Evolutionary conservation across 2,888 invertebrate species (phyloP).

Genomic region (Spilosoma lubricipeda): DNA sequence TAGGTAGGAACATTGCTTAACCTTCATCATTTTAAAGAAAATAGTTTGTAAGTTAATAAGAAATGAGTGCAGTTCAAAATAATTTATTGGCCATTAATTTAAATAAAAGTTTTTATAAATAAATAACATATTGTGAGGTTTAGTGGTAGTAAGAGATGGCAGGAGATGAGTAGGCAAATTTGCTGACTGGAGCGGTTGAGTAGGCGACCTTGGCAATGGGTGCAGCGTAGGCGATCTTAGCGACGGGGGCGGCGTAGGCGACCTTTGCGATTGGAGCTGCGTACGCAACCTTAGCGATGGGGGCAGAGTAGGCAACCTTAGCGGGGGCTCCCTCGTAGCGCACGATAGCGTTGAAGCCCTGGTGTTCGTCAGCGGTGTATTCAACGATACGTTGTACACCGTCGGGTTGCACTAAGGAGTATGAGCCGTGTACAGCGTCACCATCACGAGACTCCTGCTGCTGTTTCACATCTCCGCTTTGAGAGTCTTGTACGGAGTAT

Average conservation of each 20-base stretch:
- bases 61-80: slow-evolving; percentile 22
- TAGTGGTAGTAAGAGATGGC: slow-evolving; percentile 78
- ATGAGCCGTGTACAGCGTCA: slow-evolving; percentile 82
- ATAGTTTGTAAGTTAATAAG: neutral
- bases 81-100: slow-evolving; percentile 46
- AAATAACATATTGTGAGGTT: slow-evolving; percentile 19
- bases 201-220: slow-evolving; percentile 44
- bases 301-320: neutral
- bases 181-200: slow-evolving; percentile 55
- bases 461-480: slow-evolving; percentile 80
- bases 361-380: slow-evolving; percentile 79
- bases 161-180: slow-evolving; percentile 74
- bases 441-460: slow-evolving; percentile 85
- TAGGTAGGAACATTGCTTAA: too few relatives aligned
- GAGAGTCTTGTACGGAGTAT: slow-evolving; percentile 79
- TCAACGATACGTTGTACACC: slow-evolving; percentile 77
- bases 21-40: neutral
- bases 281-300: slow-evolving; percentile 9
- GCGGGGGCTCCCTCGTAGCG: neutral
- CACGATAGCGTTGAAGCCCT: slow-evolving; percentile 82
- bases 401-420: slow-evolving; percentile 68
- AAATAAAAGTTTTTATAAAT: slow-evolving; percentile 25
- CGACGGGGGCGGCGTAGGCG: slow-evolving; percentile 39
- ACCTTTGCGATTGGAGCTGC: slow-evolving; percentile 41
- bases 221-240: slow-evolving; percentile 48